Conservation (phyloP, 2,888 invertebrate species). For the Hipparchia sbordonii region DNA sequence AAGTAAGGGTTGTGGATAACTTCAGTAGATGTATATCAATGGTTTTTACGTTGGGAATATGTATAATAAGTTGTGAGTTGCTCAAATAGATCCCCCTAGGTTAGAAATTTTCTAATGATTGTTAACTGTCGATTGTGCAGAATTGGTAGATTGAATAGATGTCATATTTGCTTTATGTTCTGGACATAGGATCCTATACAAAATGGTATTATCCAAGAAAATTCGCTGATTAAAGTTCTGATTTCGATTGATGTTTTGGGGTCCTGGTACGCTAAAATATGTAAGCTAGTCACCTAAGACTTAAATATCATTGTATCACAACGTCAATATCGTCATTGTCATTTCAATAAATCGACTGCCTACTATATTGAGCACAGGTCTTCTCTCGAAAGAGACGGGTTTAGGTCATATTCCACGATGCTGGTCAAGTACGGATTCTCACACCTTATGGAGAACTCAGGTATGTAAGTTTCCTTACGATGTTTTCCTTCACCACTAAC, state of each 20-base stretch:
- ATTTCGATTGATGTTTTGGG: slow-evolving; percentile 3
- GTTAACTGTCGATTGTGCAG: slow-evolving; percentile 3
- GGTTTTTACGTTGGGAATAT: slow-evolving; percentile 4
- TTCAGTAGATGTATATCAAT: slow-evolving; percentile 15
- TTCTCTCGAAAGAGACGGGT: too few relatives aligned
- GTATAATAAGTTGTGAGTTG: background rate
- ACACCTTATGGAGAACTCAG: too few relatives aligned
- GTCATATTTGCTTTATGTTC: slow-evolving; percentile 1
- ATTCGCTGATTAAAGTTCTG: background rate
- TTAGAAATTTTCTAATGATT: slow-evolving; percentile 2
- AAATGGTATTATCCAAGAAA: background rate
- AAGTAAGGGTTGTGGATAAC: slow-evolving; percentile 45
- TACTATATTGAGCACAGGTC: too few relatives aligned
- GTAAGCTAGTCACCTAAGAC: too few relatives aligned
- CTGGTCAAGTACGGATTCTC: too few relatives aligned
- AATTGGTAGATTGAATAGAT: background rate
- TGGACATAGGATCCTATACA: background rate
- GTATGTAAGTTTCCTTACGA: too few relatives aligned
- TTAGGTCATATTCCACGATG: too few relatives aligned
- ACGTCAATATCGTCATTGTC: too few relatives aligned
- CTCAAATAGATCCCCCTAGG: slow-evolving; percentile 7
- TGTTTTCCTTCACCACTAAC: too few relatives aligned
- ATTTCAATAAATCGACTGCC: too few relatives aligned
- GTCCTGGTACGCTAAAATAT: background rate
- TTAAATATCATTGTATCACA: too few relatives aligned